phyloP scores from a whole-genome alignment of 2,797 vertebrate species.

The Leptoclinus maculatus region DNA sequence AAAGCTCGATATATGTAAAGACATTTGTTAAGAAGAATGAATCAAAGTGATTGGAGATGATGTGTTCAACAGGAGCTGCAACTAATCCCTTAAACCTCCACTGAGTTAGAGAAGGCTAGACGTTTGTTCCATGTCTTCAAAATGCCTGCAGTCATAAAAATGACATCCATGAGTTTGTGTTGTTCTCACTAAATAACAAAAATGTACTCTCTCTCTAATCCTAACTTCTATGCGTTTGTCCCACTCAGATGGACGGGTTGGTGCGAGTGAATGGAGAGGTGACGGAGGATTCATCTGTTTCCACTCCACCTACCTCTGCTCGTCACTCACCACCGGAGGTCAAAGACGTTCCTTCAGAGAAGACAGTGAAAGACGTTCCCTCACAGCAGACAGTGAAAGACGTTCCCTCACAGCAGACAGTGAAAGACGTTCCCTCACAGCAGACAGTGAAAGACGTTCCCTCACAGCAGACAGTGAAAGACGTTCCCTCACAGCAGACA shows the following conservation, averaged over 20 bases:
- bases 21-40: not conserved
- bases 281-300: constrained; percentile 44
- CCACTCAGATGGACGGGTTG: constrained; percentile 84
- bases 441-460: not conserved
- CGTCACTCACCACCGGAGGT: constrained; percentile 31
- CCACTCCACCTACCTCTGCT: constrained; percentile 30
- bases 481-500: not conserved
- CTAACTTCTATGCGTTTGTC: constrained; percentile 23
- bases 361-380: not conserved
- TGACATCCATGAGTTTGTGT: not conserved
- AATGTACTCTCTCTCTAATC: not conserved
- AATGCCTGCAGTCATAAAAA: not conserved
- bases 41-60: not conserved
- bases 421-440: not conserved
- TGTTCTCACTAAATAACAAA: not conserved
- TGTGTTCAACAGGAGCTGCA: not conserved
- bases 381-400: constrained; percentile 21
- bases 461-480: not conserved
- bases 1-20: no score
- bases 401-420: not conserved
- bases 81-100: not conserved
- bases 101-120: not conserved
- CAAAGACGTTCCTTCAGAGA: constrained; percentile 1
- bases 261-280: constrained; percentile 88
- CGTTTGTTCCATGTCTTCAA: not conserved